phyloP scores from a whole-genome alignment of 2,797 vertebrate species.

The Microcaecilia unicolor region DNA sequence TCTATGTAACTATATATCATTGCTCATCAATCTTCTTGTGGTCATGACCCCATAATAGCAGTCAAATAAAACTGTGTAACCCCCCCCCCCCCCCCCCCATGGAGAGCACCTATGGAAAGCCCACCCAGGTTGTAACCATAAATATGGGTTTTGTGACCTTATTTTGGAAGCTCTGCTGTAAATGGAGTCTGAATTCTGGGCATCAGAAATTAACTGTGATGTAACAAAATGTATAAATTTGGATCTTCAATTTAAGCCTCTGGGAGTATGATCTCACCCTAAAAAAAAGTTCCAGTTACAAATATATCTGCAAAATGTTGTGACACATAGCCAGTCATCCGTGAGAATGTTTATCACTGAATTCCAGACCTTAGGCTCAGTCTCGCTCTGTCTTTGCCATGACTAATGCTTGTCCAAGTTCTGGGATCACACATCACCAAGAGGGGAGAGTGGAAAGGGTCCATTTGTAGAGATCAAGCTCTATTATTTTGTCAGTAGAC shows the following conservation, averaged over 20 bases:
- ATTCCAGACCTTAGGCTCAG: constrained; percentile 15
- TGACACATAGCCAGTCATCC: constrained; percentile 38
- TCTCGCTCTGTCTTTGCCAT: background rate
- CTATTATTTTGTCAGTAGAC: background rate
- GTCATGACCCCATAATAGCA: no score
- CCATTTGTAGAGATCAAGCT: no score
- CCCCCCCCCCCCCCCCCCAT: no score
- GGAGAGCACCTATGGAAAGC: no score
- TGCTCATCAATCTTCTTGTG: no score
- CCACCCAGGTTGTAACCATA: no score
- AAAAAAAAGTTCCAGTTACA: constrained; percentile 36
- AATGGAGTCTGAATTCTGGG: rapidly evolving
- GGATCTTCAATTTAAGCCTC: constrained; percentile 12
- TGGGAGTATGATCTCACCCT: constrained; percentile 35
- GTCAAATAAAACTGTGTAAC: no score
- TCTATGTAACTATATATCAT: no score
- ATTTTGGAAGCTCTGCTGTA: no score
- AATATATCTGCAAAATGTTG: constrained; percentile 33
- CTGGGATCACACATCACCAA: constrained; percentile 6
- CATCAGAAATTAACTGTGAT: constrained; percentile 18
- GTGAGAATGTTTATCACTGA: constrained; percentile 34
- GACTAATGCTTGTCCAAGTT: background rate
- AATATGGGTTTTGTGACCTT: no score
- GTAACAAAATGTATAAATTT: constrained; percentile 21
- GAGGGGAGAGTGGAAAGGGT: no score